Evolutionary conservation across 2,113 vertebrate genomes (phyloP).

Genomic region (Irena cyanogastra): DNA sequence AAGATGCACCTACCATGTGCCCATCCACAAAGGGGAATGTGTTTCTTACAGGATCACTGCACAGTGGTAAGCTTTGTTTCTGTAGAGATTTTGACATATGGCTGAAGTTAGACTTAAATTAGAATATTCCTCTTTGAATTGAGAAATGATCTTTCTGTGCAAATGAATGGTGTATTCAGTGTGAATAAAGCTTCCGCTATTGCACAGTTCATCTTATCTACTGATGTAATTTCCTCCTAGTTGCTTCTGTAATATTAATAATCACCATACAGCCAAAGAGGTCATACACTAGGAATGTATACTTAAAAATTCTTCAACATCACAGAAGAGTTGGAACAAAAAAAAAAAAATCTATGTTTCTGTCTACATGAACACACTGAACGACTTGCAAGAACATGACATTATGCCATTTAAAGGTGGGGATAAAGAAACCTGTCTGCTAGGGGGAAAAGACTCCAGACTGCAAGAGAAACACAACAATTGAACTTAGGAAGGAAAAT

Average conservation of each 20-base stretch:
- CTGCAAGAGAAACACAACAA: background rate
- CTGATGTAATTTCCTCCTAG: constrained; percentile 76
- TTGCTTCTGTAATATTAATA: constrained; percentile 68
- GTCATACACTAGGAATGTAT: constrained; percentile 58
- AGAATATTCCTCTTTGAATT: constrained; percentile 75
- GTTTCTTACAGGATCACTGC: constrained; percentile 53
- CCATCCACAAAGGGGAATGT: constrained; percentile 62
- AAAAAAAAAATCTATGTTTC: background rate
- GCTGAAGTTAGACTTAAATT: constrained; percentile 75
- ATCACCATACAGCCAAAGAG: constrained; percentile 59
- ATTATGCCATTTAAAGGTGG: background rate
- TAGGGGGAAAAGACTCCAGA: background rate
- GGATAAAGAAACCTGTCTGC: background rate
- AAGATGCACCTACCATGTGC: constrained; percentile 35
- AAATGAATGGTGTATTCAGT: constrained; percentile 78
- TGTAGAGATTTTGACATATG: constrained; percentile 70
- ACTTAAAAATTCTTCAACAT: constrained; percentile 4
- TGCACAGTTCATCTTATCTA: constrained; percentile 62
- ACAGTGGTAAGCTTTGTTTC: constrained; percentile 77
- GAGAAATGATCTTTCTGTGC: constrained; percentile 75
- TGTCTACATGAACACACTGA: background rate
- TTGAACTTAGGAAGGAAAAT: background rate
- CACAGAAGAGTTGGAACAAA: background rate
- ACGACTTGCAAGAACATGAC: background rate
- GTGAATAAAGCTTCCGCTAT: constrained; percentile 70